Evolutionary conservation across 2,888 invertebrate species (phyloP).

Genomic region (Eretmocerus hayati): DNA sequence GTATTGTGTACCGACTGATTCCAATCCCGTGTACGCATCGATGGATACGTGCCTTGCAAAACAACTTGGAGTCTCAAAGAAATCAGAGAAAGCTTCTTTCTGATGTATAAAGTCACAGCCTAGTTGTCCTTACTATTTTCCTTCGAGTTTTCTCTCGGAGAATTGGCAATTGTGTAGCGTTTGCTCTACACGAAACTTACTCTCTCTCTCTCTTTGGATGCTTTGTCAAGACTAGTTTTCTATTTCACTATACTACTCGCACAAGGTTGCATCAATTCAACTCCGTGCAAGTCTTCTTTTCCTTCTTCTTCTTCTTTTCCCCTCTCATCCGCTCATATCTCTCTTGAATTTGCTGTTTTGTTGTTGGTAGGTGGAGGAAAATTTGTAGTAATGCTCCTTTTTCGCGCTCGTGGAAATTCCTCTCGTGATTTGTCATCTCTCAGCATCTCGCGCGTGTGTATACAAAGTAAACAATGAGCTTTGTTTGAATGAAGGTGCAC

Average conservation of each 20-base stretch:
- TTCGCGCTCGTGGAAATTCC: no score
- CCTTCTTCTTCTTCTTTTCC: no score
- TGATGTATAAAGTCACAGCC: background rate
- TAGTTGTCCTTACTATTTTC: conserved; percentile 1
- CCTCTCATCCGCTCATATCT: no score
- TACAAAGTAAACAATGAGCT: no score
- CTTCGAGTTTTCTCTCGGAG: conserved; percentile 13
- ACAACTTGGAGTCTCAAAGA: conserved; percentile 31
- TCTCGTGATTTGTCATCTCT: no score
- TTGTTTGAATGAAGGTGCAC: no score
- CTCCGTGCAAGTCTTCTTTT: no score
- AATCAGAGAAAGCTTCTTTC: conserved; percentile 13
- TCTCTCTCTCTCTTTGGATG: background rate
- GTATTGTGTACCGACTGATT: background rate
- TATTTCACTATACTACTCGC: conserved; percentile 2
- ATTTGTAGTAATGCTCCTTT: no score
- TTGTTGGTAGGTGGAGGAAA: no score
- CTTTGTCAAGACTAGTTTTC: background rate
- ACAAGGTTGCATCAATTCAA: no score
- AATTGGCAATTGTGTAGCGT: conserved; percentile 34
- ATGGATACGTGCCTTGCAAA: conserved; percentile 25
- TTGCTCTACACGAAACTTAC: background rate
- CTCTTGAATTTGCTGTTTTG: no score
- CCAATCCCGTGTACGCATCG: conserved; percentile 5
- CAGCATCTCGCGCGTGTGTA: no score